Evolutionary conservation across 2,113 vertebrate genomes (phyloP).

Genomic region (Thomomys bottae): DNA sequence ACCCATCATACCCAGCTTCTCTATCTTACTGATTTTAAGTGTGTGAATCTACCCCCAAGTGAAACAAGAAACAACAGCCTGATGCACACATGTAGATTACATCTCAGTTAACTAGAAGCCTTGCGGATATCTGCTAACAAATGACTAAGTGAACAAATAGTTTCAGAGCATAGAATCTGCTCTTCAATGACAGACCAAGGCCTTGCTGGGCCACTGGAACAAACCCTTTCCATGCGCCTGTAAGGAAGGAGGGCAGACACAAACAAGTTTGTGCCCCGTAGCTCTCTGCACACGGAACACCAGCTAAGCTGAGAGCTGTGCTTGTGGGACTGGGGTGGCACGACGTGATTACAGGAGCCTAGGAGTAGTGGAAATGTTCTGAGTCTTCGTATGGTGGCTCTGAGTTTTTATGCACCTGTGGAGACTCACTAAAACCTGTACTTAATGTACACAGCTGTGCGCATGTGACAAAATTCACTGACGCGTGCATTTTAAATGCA

Average conservation of each 20-base stretch:
- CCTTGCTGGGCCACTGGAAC: rapidly evolving
- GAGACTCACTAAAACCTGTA: background rate
- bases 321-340: background rate
- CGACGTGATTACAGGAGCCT: background rate
- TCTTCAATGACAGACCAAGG: rapidly evolving
- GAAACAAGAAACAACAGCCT: background rate
- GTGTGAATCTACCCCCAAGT: background rate
- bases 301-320: background rate
- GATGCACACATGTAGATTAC: rapidly evolving
- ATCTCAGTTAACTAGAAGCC: background rate
- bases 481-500: background rate
- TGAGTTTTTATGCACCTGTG: rapidly evolving
- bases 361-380: background rate
- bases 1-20: too few relatives aligned
- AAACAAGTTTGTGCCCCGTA: rapidly evolving
- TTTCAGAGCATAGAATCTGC: rapidly evolving
- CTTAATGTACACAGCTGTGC: rapidly evolving
- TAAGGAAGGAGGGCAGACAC: background rate
- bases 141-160: rapidly evolving
- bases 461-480: background rate
- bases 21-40: background rate
- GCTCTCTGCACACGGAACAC: rapidly evolving
- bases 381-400: rapidly evolving
- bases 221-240: rapidly evolving
- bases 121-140: background rate